Conservation (phyloP, 2,888 invertebrate species). For the Acrobasis suavella region DNA sequence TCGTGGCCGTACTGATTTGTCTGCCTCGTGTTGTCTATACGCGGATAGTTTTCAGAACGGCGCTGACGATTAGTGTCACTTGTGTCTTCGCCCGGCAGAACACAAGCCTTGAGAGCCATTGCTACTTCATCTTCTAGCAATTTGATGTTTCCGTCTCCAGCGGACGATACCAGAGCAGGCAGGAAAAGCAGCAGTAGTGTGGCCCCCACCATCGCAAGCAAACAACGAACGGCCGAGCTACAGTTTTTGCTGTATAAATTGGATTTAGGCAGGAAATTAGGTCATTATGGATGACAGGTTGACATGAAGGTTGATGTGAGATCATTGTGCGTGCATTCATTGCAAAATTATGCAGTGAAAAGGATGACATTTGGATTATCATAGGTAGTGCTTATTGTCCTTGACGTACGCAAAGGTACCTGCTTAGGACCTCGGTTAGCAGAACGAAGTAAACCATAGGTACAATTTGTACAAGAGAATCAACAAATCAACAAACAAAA, state of each 20-base stretch:
- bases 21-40: conserved; percentile 49
- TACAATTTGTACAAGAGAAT: too few species aligned
- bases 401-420: not conserved
- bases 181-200: conserved; percentile 46
- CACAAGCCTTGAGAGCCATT: conserved; percentile 59
- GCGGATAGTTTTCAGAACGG: conserved; percentile 44
- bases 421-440: too few species aligned
- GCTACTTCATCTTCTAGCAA: conserved; percentile 70
- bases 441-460: too few species aligned
- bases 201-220: conserved; percentile 46
- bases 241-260: conserved; percentile 47
- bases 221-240: conserved; percentile 31
- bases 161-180: conserved; percentile 48
- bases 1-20: conserved; percentile 57
- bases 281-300: conserved; percentile 53
- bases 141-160: conserved; percentile 68
- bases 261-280: conserved; percentile 50
- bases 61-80: conserved; percentile 41
- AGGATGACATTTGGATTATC: conserved; percentile 1
- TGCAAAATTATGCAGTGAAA: conserved; percentile 20
- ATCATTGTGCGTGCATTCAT: conserved; percentile 24
- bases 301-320: conserved; percentile 36
- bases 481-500: too few species aligned
- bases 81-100: conserved; percentile 33
- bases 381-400: not conserved